A percentile compares a stretch with the other conserved stretches of the same genome.
These are phyloP conservation scores for Monochamus alternatus DNA, from an alignment of 2,888 invertebrate genomes.

Conservation along the genomic window DNA sequence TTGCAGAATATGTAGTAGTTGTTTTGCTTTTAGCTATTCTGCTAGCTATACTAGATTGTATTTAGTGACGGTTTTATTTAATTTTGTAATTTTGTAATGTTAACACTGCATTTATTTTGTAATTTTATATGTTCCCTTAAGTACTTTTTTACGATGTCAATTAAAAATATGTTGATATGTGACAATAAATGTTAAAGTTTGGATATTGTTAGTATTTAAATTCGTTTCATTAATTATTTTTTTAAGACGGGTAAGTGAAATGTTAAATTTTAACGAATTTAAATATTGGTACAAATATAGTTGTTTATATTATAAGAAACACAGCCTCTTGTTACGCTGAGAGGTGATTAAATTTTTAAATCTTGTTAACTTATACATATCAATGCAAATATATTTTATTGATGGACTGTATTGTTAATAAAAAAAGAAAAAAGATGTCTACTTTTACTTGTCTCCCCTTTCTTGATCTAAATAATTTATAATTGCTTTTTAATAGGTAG, in stretches of 20 bases:
- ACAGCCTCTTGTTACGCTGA: background rate
- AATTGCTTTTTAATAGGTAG: slow-evolving; percentile 8
- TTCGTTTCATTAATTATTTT: slow-evolving; percentile 23
- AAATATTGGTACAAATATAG: slow-evolving; percentile 8
- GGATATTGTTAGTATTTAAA: slow-evolving; percentile 12
- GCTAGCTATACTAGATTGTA: slow-evolving; percentile 50
- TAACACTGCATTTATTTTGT: slow-evolving; percentile 37
- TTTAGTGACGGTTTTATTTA: slow-evolving; percentile 22
- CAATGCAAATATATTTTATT: slow-evolving; percentile 50
- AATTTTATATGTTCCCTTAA: slow-evolving; percentile 32
- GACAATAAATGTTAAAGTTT: slow-evolving; percentile 26
- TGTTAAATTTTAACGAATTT: background rate
- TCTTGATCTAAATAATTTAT: background rate
- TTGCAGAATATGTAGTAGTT: slow-evolving; percentile 29
- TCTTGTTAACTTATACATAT: slow-evolving; percentile 47
- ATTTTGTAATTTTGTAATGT: slow-evolving; percentile 44
- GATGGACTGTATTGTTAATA: slow-evolving; percentile 50
- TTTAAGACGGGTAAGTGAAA: background rate
- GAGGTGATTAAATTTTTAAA: background rate
- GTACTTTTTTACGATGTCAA: slow-evolving; percentile 17
- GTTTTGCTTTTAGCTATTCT: slow-evolving; percentile 55
- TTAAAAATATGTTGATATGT: slow-evolving; percentile 20
- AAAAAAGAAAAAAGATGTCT: slow-evolving; percentile 26
- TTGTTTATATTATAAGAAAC: slow-evolving; percentile 3
- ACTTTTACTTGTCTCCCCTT: background rate